These are phyloP conservation scores for Mergus octosetaceus DNA, from an alignment of 2,797 vertebrate genomes.

Conservation along the genomic window DNA sequence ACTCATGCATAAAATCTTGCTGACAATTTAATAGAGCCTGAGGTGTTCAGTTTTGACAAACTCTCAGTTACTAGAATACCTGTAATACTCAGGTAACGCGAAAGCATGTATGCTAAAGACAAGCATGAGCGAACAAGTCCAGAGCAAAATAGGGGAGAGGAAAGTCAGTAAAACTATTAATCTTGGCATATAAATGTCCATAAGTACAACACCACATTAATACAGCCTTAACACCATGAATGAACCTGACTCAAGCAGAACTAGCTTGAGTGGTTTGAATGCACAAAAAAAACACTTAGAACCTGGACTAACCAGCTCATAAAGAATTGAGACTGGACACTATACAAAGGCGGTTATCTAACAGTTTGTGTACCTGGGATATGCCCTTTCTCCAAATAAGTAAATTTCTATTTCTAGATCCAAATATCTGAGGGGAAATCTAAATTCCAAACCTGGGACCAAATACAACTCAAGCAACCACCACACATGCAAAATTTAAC, in stretches of 20 bases:
- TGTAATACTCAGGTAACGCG: background rate
- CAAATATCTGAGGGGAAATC: background rate
- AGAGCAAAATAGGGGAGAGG: background rate
- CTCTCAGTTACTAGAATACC: background rate
- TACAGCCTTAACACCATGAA: background rate
- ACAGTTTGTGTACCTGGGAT: background rate
- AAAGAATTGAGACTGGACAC: background rate
- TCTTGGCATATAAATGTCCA: background rate
- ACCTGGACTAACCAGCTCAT: background rate
- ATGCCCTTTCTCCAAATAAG: background rate
- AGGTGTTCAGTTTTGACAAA: background rate
- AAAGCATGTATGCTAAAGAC: background rate
- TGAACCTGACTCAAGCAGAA: background rate
- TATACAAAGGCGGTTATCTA: background rate
- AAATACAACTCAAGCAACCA: background rate
- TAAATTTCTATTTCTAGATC: background rate
- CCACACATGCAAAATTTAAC: background rate
- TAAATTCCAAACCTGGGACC: background rate
- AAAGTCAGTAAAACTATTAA: background rate
- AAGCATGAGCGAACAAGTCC: background rate
- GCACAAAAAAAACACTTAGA: background rate
- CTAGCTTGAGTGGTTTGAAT: background rate
- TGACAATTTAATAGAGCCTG: background rate
- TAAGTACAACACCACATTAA: background rate
- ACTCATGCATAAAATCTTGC: background rate